Percentiles rank a stretch among this genome's conserved stretches.
These are phyloP conservation scores for Leuciscus idus DNA, from an alignment of 2,113 vertebrate genomes.

Conservation along the genomic window DNA sequence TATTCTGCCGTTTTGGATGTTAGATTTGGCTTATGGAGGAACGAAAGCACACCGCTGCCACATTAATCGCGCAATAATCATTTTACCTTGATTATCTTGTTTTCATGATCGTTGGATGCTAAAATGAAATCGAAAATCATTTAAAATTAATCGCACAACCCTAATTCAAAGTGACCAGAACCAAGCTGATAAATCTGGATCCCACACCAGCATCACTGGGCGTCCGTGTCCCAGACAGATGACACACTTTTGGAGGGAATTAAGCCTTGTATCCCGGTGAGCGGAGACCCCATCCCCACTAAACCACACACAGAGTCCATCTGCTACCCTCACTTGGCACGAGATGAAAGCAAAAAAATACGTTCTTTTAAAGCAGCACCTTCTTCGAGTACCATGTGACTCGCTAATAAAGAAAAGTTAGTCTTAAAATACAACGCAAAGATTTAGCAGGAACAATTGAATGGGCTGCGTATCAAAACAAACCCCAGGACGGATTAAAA, in stretches of 20 bases:
- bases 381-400: slow-evolving; percentile 16
- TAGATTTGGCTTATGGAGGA: no score
- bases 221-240: slow-evolving; percentile 66
- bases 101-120: no score
- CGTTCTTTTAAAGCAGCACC: not conserved
- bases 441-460: not conserved
- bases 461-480: not conserved
- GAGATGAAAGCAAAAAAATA: slow-evolving; percentile 33
- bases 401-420: slow-evolving; percentile 1
- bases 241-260: slow-evolving; percentile 66
- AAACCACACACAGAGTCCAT: slow-evolving; percentile 62
- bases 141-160: no score
- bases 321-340: slow-evolving; percentile 52
- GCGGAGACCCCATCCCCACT: slow-evolving; percentile 8
- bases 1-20: no score
- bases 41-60: no score
- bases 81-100: no score
- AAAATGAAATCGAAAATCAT: no score
- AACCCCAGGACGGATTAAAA: slow-evolving; percentile 22
- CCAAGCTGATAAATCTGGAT: not conserved
- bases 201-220: slow-evolving; percentile 16
- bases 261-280: slow-evolving; percentile 59
- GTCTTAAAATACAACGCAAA: not conserved
- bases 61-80: no score
- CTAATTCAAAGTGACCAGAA: not conserved